These are phyloP conservation scores for Orycteropus afer DNA, from an alignment of 2,113 vertebrate species.

Conservation along the genomic window DNA sequence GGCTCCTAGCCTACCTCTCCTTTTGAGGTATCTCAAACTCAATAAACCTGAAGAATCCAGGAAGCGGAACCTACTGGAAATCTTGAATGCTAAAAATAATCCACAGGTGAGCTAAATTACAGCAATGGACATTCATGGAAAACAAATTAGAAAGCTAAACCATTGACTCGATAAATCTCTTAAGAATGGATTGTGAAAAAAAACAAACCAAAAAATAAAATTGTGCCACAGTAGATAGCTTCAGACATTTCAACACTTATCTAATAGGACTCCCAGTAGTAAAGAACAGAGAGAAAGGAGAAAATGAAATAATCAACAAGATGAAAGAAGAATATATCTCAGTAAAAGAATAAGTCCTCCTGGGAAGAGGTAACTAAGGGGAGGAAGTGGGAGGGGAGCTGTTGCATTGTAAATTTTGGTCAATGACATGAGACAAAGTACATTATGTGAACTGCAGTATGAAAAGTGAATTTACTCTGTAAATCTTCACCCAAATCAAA, in stretches of 20 bases:
- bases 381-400: too few species aligned
- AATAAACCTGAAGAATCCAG: not conserved
- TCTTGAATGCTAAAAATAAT: not conserved
- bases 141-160: not conserved
- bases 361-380: too few species aligned
- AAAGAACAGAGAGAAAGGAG: not conserved
- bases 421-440: too few species aligned
- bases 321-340: not conserved
- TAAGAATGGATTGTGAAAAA: not conserved
- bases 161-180: not conserved
- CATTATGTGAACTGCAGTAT: too few species aligned
- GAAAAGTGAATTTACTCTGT: too few species aligned
- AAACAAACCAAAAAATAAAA: not conserved
- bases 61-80: not conserved
- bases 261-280: not conserved
- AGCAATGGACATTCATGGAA: not conserved
- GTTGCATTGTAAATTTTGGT: too few species aligned
- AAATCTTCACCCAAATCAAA: too few species aligned
- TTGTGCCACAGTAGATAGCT: not conserved
- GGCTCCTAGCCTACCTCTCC: not conserved
- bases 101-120: not conserved
- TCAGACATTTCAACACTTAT: not conserved
- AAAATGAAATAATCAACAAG: not conserved
- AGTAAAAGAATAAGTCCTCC: too few species aligned
- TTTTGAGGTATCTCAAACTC: not conserved